phyloP scores from a whole-genome alignment of 2,113 vertebrate species.

The Nerophis ophidion region DNA sequence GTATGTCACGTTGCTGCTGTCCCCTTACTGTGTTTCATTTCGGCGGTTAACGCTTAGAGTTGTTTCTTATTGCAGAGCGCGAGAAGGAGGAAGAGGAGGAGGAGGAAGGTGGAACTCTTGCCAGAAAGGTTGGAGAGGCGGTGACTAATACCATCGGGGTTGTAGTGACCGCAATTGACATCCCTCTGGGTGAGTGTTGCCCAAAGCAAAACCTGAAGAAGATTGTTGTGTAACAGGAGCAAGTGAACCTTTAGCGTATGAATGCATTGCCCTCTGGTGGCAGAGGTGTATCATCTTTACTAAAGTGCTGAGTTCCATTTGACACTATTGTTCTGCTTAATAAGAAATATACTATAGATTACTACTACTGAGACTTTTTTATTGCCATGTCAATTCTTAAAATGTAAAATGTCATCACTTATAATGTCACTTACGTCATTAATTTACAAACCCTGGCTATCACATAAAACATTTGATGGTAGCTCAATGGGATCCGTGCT shows the following conservation, averaged over 20 bases:
- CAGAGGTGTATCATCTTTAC: conserved; percentile 14
- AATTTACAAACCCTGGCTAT: background rate
- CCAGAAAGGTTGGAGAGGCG: conserved; percentile 95
- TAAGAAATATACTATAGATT: background rate
- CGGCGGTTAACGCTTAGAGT: background rate
- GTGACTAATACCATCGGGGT: conserved; percentile 95
- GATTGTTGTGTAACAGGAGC: conserved; percentile 23
- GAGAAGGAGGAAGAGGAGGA: conserved; percentile 76
- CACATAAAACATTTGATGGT: background rate
- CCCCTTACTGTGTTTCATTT: conserved; percentile 1
- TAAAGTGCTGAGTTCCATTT: conserved; percentile 14
- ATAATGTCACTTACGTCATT: conserved; percentile 10
- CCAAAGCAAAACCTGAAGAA: conserved; percentile 19
- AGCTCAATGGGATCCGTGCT: no score
- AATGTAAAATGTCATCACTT: background rate
- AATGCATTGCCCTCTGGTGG: conserved; percentile 49
- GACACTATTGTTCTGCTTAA: conserved; percentile 6
- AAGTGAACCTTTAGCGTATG: conserved; percentile 10
- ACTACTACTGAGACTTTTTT: background rate
- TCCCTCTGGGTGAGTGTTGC: conserved; percentile 85
- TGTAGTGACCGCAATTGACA: conserved; percentile 95
- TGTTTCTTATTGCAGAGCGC: conserved; percentile 56
- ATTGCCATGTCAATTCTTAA: background rate
- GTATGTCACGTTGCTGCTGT: conserved; percentile 6
- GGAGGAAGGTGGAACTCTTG: conserved; percentile 90